Base-by-base conservation (phyloP, 23 tunicate species). In the Ciona savignyi region DNA sequence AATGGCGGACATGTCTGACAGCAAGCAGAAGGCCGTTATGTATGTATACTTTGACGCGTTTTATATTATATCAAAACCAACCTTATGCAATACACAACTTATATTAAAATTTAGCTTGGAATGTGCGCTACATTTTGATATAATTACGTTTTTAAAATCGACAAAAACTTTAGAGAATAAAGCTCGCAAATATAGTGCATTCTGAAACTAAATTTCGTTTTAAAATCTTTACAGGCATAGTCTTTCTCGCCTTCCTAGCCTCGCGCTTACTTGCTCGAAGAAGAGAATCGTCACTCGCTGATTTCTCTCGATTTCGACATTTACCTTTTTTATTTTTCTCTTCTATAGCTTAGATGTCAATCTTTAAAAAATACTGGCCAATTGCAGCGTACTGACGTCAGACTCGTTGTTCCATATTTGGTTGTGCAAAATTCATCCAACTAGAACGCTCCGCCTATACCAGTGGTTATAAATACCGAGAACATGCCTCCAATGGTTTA, bases 391-490 rank as follows among this genome's bases (percentile, higher is more conserved):
- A 23, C 19, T 51, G 31, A 49, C 68, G 81, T 65, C 76, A 69
- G 27, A 30, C 29, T 23, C 4, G 23, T 60, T 33, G 4, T 24
- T 4, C 77, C 77, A 62, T 51, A 77, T 71, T 63, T 77, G 90
- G 90, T 2, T 0, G 2, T 26, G n/a, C 32, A 27, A 29, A 35
- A 29, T 25, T 30, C 68, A 30, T 11, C 25, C 1, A 24, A 71
- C 68, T 78, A 60, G 26, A 84, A 70, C 89, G 87, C 87, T 70
- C 87, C 83, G 73, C 96, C 87, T 35, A 68, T 28, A 31, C 29
- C 11, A 20, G 1, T 34, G 26, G 25, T 30, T 72, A 88, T 82
- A 88, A 42, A 88, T 66, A 73, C 63, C 22, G 56, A 49, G 51
- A 33, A 35, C 60, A 26, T 27, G 30, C 72, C 67, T 6, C 0